These are phyloP conservation scores for Speoplatyrhinus poulsoni DNA, from an alignment of 2,113 vertebrate genomes.

Conservation along the genomic window DNA sequence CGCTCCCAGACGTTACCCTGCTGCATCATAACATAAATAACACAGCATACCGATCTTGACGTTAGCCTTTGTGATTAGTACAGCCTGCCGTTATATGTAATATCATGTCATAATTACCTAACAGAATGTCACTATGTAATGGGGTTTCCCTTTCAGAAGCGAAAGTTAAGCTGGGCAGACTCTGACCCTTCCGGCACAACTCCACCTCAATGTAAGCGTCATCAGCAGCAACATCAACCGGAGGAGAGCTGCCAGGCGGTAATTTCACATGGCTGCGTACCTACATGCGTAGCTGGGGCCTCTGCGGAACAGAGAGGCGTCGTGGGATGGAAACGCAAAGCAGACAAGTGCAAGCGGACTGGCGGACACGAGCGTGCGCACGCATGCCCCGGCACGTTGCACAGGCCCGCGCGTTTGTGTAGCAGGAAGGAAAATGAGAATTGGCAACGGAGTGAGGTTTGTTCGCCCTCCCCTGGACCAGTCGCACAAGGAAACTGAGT, in stretches of 20 bases:
- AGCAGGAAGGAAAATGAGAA: conserved; percentile 21
- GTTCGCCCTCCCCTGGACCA: conserved; percentile 28
- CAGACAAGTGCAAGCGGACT: neutral
- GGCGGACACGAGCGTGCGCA: conserved; percentile 37
- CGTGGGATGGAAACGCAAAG: neutral
- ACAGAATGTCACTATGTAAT: neutral
- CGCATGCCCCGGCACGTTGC: conserved; percentile 7
- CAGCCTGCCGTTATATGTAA: neutral
- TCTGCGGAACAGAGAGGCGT: conserved; percentile 13
- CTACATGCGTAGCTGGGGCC: conserved; percentile 17
- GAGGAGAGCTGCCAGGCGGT: conserved; percentile 10
- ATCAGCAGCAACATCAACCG: conserved; percentile 15
- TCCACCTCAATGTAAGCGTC: conserved; percentile 29
- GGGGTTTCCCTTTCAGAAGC: conserved; percentile 61
- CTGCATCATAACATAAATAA: neutral
- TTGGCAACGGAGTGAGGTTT: conserved; percentile 16
- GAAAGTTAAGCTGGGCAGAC: conserved; percentile 70
- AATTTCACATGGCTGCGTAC: conserved; percentile 9
- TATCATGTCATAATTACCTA: neutral
- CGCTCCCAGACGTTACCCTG: neutral
- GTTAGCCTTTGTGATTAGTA: neutral
- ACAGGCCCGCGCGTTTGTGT: conserved; percentile 13
- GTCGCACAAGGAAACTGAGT: conserved; percentile 67
- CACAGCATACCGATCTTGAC: neutral
- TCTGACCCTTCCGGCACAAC: conserved; percentile 17